Conservation (phyloP, 2,113 vertebrate species). For the Gobio gobio region DNA sequence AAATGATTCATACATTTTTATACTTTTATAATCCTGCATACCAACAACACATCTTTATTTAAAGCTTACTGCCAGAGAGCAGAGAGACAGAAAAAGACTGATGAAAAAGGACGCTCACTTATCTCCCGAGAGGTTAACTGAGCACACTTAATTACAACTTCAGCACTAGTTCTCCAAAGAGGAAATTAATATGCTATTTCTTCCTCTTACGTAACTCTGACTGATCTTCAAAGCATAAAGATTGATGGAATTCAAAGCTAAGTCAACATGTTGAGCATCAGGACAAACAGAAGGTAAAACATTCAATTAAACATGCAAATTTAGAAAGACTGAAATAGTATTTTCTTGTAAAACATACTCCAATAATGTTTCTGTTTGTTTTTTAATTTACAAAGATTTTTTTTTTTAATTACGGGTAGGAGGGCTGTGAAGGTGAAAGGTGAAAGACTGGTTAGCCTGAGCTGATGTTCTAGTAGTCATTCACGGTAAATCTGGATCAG, state of each 20-base stretch:
- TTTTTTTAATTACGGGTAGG: not conserved
- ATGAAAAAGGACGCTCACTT: conserved; percentile 16
- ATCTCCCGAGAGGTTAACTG: conserved; percentile 48
- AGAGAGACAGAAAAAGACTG: conserved; percentile 18
- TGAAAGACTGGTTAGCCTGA: not conserved
- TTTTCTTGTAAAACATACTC: too few relatives aligned
- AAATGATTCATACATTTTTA: not conserved
- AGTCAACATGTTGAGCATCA: conserved; percentile 54
- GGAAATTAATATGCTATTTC: conserved; percentile 56
- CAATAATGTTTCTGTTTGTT: too few relatives aligned
- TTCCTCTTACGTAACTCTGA: conserved; percentile 60
- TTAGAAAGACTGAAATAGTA: too few relatives aligned
- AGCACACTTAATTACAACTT: conserved; percentile 64
- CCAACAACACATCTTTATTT: not conserved
- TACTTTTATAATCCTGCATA: not conserved
- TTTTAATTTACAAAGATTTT: too few relatives aligned
- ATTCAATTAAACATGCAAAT: too few relatives aligned
- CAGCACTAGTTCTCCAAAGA: conserved; percentile 47
- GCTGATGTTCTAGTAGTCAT: not conserved
- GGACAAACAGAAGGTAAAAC: conserved; percentile 2
- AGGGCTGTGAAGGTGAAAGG: not conserved
- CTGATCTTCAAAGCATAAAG: conserved; percentile 55
- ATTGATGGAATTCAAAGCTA: conserved; percentile 51
- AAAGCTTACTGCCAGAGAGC: conserved; percentile 7
- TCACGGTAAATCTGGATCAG: not conserved